These are phyloP conservation scores for Polyploca ridens DNA, from an alignment of 2,888 invertebrate species.

Conservation along the genomic window DNA sequence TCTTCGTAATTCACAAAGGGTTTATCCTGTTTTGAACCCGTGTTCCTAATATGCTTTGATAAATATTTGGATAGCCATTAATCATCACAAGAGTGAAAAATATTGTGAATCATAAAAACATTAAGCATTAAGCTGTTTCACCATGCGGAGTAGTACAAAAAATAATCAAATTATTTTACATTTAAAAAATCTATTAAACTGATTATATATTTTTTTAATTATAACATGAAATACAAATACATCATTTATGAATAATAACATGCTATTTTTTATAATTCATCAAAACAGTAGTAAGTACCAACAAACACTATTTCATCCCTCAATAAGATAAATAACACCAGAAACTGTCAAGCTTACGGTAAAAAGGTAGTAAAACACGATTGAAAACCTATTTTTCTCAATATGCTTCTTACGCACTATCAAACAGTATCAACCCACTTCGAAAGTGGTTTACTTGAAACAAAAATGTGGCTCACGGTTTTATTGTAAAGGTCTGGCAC, in stretches of 20 bases:
- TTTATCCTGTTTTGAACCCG: conserved; percentile 16
- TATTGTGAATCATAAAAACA: conserved; percentile 4
- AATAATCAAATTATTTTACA: background rate
- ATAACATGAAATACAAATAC: too few relatives aligned
- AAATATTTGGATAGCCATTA: conserved; percentile 39
- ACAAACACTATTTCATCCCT: too few relatives aligned
- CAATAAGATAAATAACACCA: too few relatives aligned
- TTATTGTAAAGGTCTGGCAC: conserved; percentile 11
- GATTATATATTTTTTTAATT: too few relatives aligned
- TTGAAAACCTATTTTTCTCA: background rate
- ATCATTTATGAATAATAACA: too few relatives aligned
- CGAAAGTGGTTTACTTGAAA: background rate
- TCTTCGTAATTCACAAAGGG: conserved; percentile 17
- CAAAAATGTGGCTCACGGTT: background rate
- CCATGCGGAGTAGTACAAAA: background rate
- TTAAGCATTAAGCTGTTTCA: too few relatives aligned
- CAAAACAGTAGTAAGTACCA: too few relatives aligned
- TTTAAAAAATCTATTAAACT: too few relatives aligned
- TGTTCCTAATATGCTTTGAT: conserved; percentile 35
- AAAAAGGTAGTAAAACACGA: too few relatives aligned
- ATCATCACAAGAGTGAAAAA: conserved; percentile 28
- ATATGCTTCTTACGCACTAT: background rate
- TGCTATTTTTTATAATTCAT: too few relatives aligned
- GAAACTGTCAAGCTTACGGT: too few relatives aligned
- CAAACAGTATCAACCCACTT: conserved; percentile 5